A percentile compares a stretch with the other conserved stretches of the same genome.
phyloP scores from a whole-genome alignment of 2,113 vertebrate genomes.

The Micronycteris hirsuta region DNA sequence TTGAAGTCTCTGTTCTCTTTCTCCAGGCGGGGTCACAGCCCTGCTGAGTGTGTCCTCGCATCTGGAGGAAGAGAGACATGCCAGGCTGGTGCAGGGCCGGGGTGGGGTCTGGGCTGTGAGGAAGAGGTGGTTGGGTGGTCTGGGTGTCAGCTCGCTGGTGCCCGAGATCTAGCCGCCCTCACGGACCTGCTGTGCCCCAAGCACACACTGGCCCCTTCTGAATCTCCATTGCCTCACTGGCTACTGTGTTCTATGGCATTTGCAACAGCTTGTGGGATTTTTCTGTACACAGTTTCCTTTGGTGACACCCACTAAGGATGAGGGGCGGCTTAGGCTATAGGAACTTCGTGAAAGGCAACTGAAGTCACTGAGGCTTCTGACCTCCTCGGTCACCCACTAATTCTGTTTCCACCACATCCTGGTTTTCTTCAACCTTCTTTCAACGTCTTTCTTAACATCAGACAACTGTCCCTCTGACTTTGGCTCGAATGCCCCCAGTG shows the following conservation, averaged over 20 bases:
- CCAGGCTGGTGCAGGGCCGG: fast-evolving
- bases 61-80: not conserved
- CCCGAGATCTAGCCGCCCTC: not conserved
- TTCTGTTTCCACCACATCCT: not conserved
- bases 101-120: not conserved
- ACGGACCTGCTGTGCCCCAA: not conserved
- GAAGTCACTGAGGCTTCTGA: not conserved
- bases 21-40: not conserved
- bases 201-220: not conserved
- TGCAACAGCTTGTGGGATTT: not conserved
- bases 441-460: not conserved
- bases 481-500: not conserved
- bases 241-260: not conserved
- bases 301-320: not conserved
- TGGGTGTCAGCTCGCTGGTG: not conserved
- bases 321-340: not conserved
- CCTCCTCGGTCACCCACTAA: not conserved
- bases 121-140: not conserved
- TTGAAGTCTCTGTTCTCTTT: not conserved
- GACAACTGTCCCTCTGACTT: not conserved
- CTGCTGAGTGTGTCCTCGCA: not conserved
- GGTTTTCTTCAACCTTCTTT: not conserved
- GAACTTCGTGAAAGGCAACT: not conserved
- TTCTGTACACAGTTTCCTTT: not conserved
- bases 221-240: not conserved